Evolutionary conservation across 2,888 invertebrate species (phyloP).

Genomic region (Napeogenes inachia): DNA sequence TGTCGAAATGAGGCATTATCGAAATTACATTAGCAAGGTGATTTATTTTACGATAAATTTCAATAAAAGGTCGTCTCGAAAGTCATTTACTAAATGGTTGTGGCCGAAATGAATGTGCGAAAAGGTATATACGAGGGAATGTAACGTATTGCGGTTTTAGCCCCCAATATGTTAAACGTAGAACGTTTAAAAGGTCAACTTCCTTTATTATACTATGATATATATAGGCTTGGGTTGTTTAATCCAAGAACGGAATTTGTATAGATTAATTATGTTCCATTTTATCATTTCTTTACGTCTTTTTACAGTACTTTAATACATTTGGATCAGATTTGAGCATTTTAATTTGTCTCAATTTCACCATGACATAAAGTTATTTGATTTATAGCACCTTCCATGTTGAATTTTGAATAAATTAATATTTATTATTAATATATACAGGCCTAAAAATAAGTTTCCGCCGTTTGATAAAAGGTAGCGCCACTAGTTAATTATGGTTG

Average conservation of each 20-base stretch:
- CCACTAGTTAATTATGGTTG: no score
- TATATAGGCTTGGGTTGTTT: not conserved
- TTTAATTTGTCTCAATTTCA: no score
- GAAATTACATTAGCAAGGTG: slow-evolving; percentile 20
- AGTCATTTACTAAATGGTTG: slow-evolving; percentile 27
- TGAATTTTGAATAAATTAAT: no score
- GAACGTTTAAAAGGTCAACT: slow-evolving; percentile 20
- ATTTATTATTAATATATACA: no score
- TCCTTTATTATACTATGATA: slow-evolving; percentile 15
- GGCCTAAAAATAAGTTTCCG: no score
- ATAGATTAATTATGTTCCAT: not conserved
- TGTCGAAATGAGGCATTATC: slow-evolving; percentile 14
- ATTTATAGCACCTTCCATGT: no score
- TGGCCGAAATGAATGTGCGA: slow-evolving; percentile 28
- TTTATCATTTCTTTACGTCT: not conserved
- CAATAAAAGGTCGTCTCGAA: slow-evolving; percentile 29
- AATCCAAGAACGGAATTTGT: not conserved
- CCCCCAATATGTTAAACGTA: slow-evolving; percentile 13
- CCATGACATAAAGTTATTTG: no score
- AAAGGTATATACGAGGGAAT: slow-evolving; percentile 29
- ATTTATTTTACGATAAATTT: slow-evolving; percentile 27
- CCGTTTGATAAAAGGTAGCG: no score
- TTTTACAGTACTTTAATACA: not conserved
- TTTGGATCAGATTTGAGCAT: no score
- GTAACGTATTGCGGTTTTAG: slow-evolving; percentile 23